Evolutionary conservation across 2,113 vertebrate species (phyloP).

Genomic region (Alligator mississippiensis): DNA sequence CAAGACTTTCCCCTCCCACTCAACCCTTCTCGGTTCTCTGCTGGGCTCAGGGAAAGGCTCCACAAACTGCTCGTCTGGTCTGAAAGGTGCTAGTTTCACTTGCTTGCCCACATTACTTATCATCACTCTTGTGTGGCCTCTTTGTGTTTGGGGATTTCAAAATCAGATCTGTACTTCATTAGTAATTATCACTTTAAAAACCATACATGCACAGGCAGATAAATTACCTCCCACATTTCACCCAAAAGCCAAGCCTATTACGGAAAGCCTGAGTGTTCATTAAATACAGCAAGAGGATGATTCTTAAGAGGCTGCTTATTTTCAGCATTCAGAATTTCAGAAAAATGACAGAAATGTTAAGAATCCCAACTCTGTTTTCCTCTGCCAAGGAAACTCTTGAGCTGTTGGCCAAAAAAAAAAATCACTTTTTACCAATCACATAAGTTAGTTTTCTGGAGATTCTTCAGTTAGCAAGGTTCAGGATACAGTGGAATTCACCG

Average conservation of each 20-base stretch:
- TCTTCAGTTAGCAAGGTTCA: slow-evolving; percentile 6
- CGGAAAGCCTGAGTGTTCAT: not conserved
- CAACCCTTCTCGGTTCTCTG: not conserved
- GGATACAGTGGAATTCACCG: slow-evolving; percentile 1
- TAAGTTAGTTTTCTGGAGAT: slow-evolving; percentile 4
- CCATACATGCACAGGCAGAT: not conserved
- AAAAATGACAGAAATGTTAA: not conserved
- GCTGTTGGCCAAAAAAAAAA: not conserved
- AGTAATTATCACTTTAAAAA: not conserved
- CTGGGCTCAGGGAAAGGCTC: not conserved
- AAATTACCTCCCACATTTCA: not conserved
- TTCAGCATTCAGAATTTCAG: not conserved
- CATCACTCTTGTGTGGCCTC: not conserved
- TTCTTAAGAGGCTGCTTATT: not conserved
- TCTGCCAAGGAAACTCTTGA: not conserved
- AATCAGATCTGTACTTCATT: not conserved
- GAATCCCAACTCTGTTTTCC: not conserved
- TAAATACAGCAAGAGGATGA: accelerated
- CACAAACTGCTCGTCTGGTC: not conserved
- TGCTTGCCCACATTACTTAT: not conserved
- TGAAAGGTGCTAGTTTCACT: accelerated
- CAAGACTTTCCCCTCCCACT: not conserved
- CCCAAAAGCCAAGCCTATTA: slow-evolving; percentile 1
- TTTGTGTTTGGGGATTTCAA: not conserved
- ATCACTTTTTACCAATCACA: not conserved